Evolutionary conservation across 2,113 vertebrate species (phyloP).

Genomic region (Acinonyx jubatus): DNA sequence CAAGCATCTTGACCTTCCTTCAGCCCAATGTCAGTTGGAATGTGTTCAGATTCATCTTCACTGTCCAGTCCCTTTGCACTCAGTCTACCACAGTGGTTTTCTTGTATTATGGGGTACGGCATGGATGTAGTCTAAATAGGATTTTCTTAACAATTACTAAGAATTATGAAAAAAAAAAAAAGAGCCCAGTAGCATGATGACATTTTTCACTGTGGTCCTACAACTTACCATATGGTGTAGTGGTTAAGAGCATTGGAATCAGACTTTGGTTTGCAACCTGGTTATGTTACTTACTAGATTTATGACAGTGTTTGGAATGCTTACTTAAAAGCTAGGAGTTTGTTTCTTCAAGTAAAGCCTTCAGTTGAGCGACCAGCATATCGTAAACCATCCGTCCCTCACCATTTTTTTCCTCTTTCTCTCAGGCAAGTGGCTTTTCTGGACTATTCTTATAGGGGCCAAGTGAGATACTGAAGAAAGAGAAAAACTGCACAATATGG

Average conservation of each 20-base stretch:
- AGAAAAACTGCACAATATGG: background rate
- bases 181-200: background rate
- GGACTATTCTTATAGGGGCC: background rate
- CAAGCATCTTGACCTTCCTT: background rate
- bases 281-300: background rate
- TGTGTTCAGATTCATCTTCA: background rate
- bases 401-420: background rate
- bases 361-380: background rate
- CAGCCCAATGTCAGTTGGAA: background rate
- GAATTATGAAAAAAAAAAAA: background rate
- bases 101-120: background rate
- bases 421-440: background rate
- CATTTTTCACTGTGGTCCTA: background rate
- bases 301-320: constrained; percentile 28
- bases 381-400: background rate
- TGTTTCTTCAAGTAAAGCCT: constrained; percentile 16
- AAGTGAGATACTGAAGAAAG: background rate
- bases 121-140: background rate
- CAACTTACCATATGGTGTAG: background rate
- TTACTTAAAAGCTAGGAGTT: constrained; percentile 15
- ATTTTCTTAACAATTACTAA: background rate
- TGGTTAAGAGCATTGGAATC: background rate
- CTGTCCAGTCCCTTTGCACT: background rate
- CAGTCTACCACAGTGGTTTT: background rate
- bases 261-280: background rate